Evolutionary conservation across 2,888 invertebrate genomes (phyloP).

Genomic region (Andrena chrysosceles): DNA sequence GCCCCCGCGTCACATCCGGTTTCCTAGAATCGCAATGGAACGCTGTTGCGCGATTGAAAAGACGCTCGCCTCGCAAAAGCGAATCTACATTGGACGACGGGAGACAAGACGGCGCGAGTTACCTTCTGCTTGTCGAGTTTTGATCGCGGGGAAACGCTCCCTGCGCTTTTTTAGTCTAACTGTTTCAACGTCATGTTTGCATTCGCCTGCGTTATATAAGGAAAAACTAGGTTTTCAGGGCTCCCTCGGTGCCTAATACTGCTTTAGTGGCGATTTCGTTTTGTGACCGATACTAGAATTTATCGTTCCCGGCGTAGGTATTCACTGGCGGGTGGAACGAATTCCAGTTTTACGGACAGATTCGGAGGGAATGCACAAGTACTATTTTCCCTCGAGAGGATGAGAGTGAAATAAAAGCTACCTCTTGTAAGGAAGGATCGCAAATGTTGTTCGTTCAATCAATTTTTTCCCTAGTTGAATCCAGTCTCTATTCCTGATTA

Average conservation of each 20-base stretch:
- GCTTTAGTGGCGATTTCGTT: slow-evolving; percentile 28
- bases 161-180: neutral
- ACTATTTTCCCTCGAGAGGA: neutral
- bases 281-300: slow-evolving; percentile 26
- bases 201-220: neutral
- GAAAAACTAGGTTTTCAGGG: too few species aligned
- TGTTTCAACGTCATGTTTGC: neutral
- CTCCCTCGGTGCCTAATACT: neutral
- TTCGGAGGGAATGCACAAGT: slow-evolving; percentile 2
- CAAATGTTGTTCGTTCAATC: too few species aligned
- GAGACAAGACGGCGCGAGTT: neutral
- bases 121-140: neutral
- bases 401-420: too few species aligned
- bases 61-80: slow-evolving; percentile 32
- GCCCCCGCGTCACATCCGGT: slow-evolving; percentile 53
- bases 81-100: neutral
- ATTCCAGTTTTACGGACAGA: slow-evolving; percentile 15
- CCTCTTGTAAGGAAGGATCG: too few species aligned
- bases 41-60: slow-evolving; percentile 44
- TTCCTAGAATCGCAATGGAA: slow-evolving; percentile 38
- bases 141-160: neutral
- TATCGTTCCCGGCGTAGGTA: slow-evolving; percentile 13
- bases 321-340: neutral
- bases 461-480: too few species aligned
- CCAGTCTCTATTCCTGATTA: neutral